A percentile compares a stretch with the other conserved stretches of the same genome.
phyloP scores from a whole-genome alignment of 2,113 vertebrate genomes.

The Hyla sarda region DNA sequence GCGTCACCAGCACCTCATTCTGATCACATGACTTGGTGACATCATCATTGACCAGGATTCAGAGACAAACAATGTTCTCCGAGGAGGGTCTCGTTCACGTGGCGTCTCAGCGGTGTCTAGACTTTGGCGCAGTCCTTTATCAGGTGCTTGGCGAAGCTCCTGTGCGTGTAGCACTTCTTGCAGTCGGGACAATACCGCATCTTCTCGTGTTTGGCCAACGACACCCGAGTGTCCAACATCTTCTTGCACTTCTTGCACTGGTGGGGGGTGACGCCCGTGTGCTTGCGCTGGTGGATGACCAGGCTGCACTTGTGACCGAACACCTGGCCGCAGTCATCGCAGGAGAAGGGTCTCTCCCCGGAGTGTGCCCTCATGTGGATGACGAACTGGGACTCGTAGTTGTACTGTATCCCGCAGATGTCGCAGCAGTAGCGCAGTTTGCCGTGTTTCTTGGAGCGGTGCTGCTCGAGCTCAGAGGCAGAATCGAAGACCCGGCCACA shows the following conservation, averaged over 20 bases:
- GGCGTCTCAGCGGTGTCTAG: not conserved
- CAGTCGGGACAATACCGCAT: conserved; percentile 3
- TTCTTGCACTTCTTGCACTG: not conserved
- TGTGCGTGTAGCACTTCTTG: not conserved
- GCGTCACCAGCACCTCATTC: too few relatives aligned
- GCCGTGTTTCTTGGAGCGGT: not conserved
- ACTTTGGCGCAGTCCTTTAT: not conserved
- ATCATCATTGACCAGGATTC: too few relatives aligned
- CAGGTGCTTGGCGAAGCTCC: not conserved
- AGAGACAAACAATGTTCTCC: too few relatives aligned
- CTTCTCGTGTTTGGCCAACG: not conserved
- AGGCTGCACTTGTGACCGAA: conserved; percentile 29
- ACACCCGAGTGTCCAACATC: not conserved
- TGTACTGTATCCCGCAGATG: conserved; percentile 9
- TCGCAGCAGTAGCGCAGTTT: conserved; percentile 23
- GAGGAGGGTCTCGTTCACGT: too few relatives aligned
- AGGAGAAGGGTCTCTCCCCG: not conserved
- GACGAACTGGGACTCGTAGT: conserved; percentile 30
- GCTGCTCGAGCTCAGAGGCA: not conserved
- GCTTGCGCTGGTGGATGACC: conserved; percentile 15
- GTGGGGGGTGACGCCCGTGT: not conserved
- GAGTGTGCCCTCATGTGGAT: conserved; percentile 28
- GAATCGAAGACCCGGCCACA: conserved; percentile 11
- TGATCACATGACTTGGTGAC: too few relatives aligned
- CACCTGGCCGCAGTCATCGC: not conserved